Percentiles rank a stretch among this genome's conserved stretches.
These are phyloP conservation scores for Epinotia nisella DNA, from an alignment of 2,888 invertebrate genomes.

Conservation along the genomic window DNA sequence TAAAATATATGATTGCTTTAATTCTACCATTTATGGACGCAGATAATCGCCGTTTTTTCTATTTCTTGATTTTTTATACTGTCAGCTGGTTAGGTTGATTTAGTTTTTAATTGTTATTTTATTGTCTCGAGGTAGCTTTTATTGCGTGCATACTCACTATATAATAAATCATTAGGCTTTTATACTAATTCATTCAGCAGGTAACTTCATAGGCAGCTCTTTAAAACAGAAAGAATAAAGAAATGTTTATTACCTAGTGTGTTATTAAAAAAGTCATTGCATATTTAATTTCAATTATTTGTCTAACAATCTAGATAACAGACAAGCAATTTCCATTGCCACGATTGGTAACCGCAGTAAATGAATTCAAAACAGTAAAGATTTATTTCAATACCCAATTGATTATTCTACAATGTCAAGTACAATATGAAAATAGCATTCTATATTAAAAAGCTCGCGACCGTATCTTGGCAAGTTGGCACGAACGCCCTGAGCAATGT, in stretches of 20 bases:
- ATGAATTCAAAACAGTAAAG: not conserved
- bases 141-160: constrained; percentile 1
- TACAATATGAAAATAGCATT: constrained; percentile 46
- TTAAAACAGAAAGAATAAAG: not conserved
- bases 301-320: not conserved
- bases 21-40: constrained; percentile 36
- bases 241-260: not conserved
- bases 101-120: constrained; percentile 33
- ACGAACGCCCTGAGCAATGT: constrained; percentile 71
- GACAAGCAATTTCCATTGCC: not conserved
- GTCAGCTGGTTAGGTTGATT: constrained; percentile 31
- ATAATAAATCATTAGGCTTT: constrained; percentile 10
- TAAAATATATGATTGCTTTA: constrained; percentile 39
- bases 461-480: constrained; percentile 73
- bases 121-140: constrained; percentile 16
- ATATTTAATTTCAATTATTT: not conserved
- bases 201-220: not conserved
- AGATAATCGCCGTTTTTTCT: constrained; percentile 35
- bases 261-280: not conserved
- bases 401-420: constrained; percentile 41
- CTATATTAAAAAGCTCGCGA: constrained; percentile 61
- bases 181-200: not conserved
- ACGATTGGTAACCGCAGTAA: not conserved
- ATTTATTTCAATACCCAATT: constrained; percentile 25
- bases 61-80: constrained; percentile 28